A percentile compares a stretch with the other conserved stretches of the same genome.
These are phyloP conservation scores for Capitella teleta DNA, from an alignment of 1,140 invertebrate species.

Conservation along the genomic window DNA sequence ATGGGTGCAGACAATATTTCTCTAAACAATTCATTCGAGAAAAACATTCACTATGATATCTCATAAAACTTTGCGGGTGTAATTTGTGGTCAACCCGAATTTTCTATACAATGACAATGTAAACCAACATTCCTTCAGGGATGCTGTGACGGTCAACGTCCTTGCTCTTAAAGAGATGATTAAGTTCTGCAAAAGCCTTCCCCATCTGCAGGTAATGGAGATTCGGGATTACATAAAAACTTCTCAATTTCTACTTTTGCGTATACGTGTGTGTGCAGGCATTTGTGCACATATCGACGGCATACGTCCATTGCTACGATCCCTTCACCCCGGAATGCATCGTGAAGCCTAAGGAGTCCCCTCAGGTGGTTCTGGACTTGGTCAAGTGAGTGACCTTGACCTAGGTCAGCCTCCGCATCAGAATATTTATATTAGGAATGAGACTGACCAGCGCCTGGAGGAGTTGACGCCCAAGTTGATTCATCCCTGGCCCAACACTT, in stretches of 20 bases:
- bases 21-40: no score
- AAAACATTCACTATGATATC: no score
- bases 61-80: no score
- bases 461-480: conserved; percentile 60
- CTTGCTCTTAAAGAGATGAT: conserved; percentile 42
- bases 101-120: conserved; percentile 43
- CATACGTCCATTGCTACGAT: conserved; percentile 47
- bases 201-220: conserved; percentile 35
- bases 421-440: conserved; percentile 58
- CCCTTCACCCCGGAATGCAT: conserved; percentile 49
- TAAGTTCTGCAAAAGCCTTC: conserved; percentile 39
- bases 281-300: conserved; percentile 46
- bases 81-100: no score
- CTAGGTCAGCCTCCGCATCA: no score
- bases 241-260: no score
- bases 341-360: conserved; percentile 77
- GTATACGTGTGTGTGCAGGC: no score
- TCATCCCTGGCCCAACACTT: conserved; percentile 49
- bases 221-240: no score
- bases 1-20: no score
- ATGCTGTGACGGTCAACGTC: conserved; percentile 47
- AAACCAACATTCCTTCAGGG: no score
- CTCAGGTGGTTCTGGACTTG: conserved; percentile 75
- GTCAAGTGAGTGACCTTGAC: conserved; percentile 52
- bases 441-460: conserved; percentile 56